Evolutionary conservation across 2,113 vertebrate species (phyloP), one percentile per base, ranked within the genome.

Genomic region (Petroica traversi): DNA sequence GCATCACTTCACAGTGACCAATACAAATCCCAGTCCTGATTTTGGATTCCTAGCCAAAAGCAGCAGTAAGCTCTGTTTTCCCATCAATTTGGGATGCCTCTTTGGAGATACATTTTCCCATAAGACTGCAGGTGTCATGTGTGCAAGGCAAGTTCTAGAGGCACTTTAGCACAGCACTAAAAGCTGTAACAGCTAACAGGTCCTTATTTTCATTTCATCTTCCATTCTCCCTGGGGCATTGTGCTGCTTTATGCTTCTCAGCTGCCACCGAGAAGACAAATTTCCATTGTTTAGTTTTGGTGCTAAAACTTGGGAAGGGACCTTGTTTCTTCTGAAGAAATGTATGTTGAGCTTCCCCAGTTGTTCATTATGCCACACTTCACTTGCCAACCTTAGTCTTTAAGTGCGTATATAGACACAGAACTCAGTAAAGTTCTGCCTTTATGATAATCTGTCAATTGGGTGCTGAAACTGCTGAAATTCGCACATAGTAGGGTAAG

Each of bases 11-110:
- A 38, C 22, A 17, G n/a, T 66, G 51, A 67, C 92, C 89, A 78
- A 77, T 62, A 54, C 2, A 73, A 95, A 85, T 81, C 61, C 36
- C 61, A 18, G 11, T 64, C 81, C 84, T 89, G 61, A 68, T 87
- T 89, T 78, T 81, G 48, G n/a, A 85, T 94, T 94, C 48, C 74
- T 63, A 23, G 59, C 38, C 84, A 94, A 89, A 95, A 75, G 40
- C 57, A 57, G 19, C 12, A 76, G 9, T 63, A 87, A 91, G 55
- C 63, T 92, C 57, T 89, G 25, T 77, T 74, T 31, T 67, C 61
- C 75, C 18, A 3, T 11, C 31, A n/a, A 4, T 81, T 85, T 81
- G 48, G 33, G 45, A 69, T 63, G 31, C 36, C 34, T 78, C 80
- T 77, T 36, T 40, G 22, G 87, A 78, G 81, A 75, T 68, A 16